Evolutionary conservation across 2,797 vertebrate species (phyloP).

Genomic region (Masticophis lateralis): DNA sequence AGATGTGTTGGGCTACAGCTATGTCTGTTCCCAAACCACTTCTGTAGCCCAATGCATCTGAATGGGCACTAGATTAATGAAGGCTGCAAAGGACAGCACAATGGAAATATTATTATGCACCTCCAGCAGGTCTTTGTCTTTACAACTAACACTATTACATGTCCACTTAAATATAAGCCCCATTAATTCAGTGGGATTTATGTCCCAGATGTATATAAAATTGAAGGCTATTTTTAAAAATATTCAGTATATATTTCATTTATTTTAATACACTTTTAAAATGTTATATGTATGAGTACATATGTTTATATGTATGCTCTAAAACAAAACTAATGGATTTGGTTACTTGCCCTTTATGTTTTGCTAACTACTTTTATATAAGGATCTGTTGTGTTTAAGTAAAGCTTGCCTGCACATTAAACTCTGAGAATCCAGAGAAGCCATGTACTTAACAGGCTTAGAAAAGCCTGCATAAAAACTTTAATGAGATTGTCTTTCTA

Average conservation of each 20-base stretch:
- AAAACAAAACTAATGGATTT: background rate
- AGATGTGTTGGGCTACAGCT: background rate
- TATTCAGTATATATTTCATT: background rate
- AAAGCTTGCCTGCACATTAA: background rate
- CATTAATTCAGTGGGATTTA: background rate
- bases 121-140: background rate
- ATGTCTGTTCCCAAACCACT: background rate
- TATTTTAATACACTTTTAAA: background rate
- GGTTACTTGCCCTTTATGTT: background rate
- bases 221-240: background rate
- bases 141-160: background rate
- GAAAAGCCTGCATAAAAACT: background rate
- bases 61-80: background rate
- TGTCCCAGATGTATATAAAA: background rate
- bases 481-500: background rate
- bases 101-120: background rate
- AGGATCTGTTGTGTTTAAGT: background rate
- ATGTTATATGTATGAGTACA: background rate
- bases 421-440: background rate
- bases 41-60: background rate
- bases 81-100: background rate
- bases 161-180: background rate
- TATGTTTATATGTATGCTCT: background rate
- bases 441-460: background rate
- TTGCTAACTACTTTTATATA: background rate